Base-by-base conservation (phyloP, 2,797 vertebrate genomes). In the Enteromius mattozi region DNA sequence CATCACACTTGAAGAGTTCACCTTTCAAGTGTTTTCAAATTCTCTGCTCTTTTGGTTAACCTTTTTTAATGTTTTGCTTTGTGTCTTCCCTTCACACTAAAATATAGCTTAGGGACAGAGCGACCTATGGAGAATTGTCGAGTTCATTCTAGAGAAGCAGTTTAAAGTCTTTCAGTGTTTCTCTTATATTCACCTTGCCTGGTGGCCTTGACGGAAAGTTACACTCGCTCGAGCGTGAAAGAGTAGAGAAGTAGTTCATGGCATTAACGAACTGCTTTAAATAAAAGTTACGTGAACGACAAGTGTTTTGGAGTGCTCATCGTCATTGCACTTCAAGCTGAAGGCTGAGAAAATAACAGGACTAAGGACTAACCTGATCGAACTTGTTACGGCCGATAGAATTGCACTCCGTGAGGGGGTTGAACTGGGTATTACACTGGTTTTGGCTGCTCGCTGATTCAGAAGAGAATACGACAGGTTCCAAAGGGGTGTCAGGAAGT, bases 351-450 rank as follows among this genome's bases (percentile, higher is more conserved):
- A 30, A n/a, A 37, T 12, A 80, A 59, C 51, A 16, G 27, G 27
- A 27, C 27, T 27, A 65, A 24, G 49, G 16, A 96, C 96, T 88
- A 88, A 98, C 98, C 97, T 98, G 96, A 92, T 95, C 92, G 84
- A 97, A 94, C 86, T 95, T 92, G 88, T 92, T 95, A 78, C 85
- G 92, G 89, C 94, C 95, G 82, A 97, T 92, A 6, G 92, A 92
- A 74, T 93, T 93, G 89, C 96, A 96, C 84, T 96, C 93, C 17
- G 91, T 85, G 80, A 98, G 92, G 72, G 98, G 97, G 90, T 97
- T 96, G 93, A 99, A 99, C 81, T 54, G 42, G 70, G 59, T 66
- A 49, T 89, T 69, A 10, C 77, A 80, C 66, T 89, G 19, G 17
- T 87, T 87, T 12, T 0, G 86, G 78, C 91, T 89, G 77, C 10